These are phyloP conservation scores for Epizoanthus ramosus DNA, from an alignment of 92 coral and sea anemone species.

Conservation along the genomic window DNA sequence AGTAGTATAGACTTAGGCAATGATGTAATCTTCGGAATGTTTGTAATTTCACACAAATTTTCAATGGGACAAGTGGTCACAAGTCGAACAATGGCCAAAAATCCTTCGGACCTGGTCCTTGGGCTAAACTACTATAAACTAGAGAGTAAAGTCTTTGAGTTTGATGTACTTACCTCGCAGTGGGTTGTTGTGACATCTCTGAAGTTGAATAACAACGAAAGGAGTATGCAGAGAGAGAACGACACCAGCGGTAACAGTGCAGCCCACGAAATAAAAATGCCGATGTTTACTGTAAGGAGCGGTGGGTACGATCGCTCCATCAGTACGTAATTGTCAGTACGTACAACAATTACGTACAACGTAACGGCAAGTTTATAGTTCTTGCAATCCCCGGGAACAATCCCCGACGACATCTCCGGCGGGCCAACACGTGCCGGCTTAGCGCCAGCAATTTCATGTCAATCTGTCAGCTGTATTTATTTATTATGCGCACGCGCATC, in stretches of 20 bases:
- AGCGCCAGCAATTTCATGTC: neutral
- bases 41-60: too few species aligned
- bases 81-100: too few species aligned
- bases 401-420: too few species aligned
- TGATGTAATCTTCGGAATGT: too few species aligned
- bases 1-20: too few species aligned
- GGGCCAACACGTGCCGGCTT: neutral
- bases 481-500: neutral
- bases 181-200: conserved; percentile 56
- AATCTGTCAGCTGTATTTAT: neutral
- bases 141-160: too few species aligned
- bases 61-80: too few species aligned
- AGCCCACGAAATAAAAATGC: conserved; percentile 28
- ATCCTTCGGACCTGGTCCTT: too few species aligned
- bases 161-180: conserved; percentile 50
- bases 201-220: conserved; percentile 52
- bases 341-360: too few species aligned
- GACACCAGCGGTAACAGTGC: conserved; percentile 48
- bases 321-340: neutral
- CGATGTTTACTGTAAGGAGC: conserved; percentile 18
- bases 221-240: conserved; percentile 29
- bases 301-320: neutral
- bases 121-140: too few species aligned
- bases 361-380: too few species aligned
- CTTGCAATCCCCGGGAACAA: too few species aligned